Evolutionary conservation across 2,888 invertebrate genomes (phyloP).

Genomic region (Noctua comes): DNA sequence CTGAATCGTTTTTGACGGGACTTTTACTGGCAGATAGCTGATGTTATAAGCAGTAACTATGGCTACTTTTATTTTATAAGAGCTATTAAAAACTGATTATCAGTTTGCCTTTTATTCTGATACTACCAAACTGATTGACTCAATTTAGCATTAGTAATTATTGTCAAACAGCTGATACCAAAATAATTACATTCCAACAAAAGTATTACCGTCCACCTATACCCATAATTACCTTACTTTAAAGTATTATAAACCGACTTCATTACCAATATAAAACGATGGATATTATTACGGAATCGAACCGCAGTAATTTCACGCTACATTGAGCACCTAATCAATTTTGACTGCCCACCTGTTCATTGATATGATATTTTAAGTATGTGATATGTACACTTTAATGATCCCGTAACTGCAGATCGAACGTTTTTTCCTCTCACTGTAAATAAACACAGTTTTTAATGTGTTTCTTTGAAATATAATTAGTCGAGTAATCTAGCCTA

Average conservation of each 20-base stretch:
- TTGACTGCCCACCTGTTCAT: slow-evolving; percentile 60
- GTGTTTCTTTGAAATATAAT: no score
- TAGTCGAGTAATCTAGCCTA: no score
- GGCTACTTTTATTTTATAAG: no score
- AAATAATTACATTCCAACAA: neutral
- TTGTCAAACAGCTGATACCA: neutral
- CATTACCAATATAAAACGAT: slow-evolving; percentile 18
- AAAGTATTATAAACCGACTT: slow-evolving; percentile 13
- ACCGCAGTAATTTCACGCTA: slow-evolving; percentile 66
- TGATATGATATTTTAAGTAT: neutral
- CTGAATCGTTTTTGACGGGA: no score
- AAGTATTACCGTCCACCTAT: neutral
- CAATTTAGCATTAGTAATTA: neutral
- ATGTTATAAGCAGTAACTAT: no score
- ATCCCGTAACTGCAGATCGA: neutral
- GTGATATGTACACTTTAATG: neutral
- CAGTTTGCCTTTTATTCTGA: neutral
- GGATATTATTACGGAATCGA: neutral
- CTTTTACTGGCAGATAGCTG: no score
- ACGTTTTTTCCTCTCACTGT: neutral
- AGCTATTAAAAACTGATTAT: neutral
- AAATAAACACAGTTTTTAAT: neutral
- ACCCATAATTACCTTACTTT: neutral
- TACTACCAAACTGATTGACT: neutral
- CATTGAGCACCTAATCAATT: slow-evolving; percentile 67